Evolutionary conservation across 2,888 invertebrate genomes (phyloP), one percentile per base, ranked within the genome.

Genomic region (Synanthedon myopaeformis): DNA sequence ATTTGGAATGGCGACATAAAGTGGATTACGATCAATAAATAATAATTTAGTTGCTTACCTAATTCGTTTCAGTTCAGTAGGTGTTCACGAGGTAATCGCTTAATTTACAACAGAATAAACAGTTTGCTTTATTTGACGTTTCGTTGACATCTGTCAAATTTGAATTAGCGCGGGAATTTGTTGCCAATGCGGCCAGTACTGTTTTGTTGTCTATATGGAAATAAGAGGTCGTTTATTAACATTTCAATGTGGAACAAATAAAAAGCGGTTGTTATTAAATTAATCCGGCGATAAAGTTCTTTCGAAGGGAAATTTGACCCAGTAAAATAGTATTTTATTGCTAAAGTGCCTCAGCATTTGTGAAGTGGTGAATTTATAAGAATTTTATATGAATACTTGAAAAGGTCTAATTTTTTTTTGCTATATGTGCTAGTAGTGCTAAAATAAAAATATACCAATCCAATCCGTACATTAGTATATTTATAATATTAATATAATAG

Each of bases 141-240:
- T 19, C 53, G 56, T 53, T 61, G 62, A 59, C 59, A 61, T 49
- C 56, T 55, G 57, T 60, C 58, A 61, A 53, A 53, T 55, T 42
- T 49, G 51, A 12, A 54, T 56, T 63, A 62, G 62, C 58, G 61
- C 57, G 52, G 28, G 58, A 55, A 60, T 42, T 56, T 61, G 60
- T 61, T 28, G 60, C 48, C 49, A 41, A 45, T 45, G 45, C 45
- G 14, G 13, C 45, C 35, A 11, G 45, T 23, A 45, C 45, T 12
- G 45, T 45, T 45, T 5, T 14, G n/a, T 42, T n/a, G n/a, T 45
- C 45, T n/a, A n/a, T 45, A 45, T 45, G 45, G 45, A 13, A 45
- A 45, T 45, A 14, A 45, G 14, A n/a, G 6, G 45, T 13, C 13
- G 12, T 45, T 45, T 14, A 45, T n/a, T 12, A 13, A n/a, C 3